Evolutionary conservation across 2,113 vertebrate species (phyloP).

Genomic region (Sterrhoptilus dennistouni): DNA sequence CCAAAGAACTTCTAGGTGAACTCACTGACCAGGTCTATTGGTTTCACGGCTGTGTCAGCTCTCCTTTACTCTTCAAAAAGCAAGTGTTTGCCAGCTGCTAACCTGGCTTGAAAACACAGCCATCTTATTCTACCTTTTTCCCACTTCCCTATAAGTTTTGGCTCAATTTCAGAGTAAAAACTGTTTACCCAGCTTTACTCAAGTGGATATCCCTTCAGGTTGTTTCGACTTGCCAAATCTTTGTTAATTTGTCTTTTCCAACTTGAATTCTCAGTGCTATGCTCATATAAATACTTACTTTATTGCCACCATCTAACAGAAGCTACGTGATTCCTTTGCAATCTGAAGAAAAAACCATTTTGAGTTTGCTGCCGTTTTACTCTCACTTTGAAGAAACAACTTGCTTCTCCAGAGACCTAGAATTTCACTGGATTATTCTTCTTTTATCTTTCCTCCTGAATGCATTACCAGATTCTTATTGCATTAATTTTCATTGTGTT

Average conservation of each 20-base stretch:
- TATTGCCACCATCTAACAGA: not conserved
- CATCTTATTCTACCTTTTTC: not conserved
- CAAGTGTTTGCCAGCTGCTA: not conserved
- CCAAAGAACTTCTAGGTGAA: not conserved
- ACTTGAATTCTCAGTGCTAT: not conserved
- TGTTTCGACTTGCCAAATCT: not conserved
- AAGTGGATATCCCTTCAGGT: not conserved
- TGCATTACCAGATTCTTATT: not conserved
- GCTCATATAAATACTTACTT: not conserved
- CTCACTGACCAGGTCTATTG: not conserved
- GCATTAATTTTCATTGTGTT: slow-evolving; percentile 7
- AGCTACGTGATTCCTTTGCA: not conserved
- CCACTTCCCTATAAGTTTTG: not conserved
- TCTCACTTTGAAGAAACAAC: not conserved
- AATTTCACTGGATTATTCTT: not conserved
- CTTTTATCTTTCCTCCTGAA: slow-evolving; percentile 10
- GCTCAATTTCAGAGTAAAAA: not conserved
- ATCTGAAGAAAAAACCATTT: not conserved
- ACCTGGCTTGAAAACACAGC: not conserved
- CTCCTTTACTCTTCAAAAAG: not conserved
- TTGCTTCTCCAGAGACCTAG: not conserved
- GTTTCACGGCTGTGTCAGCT: not conserved
- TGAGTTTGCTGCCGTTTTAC: not conserved
- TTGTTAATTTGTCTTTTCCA: slow-evolving; percentile 22
- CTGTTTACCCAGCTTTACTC: not conserved